Percentiles rank a stretch among this genome's conserved stretches.
Evolutionary conservation across 1,140 invertebrate species (phyloP).

Genomic region (Bombus huntii): DNA sequence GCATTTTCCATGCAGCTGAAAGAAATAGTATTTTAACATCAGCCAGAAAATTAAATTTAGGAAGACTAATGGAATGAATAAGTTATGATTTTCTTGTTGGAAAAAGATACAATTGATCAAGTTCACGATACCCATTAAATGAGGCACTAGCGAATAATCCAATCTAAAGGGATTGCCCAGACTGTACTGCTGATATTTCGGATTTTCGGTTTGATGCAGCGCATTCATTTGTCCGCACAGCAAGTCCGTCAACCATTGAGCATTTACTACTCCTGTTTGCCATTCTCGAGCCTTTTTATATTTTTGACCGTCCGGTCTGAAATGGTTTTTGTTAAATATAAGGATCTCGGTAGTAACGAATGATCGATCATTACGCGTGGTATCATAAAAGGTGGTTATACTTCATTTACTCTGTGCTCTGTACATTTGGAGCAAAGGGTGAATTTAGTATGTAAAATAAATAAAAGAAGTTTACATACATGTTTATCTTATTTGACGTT

Average conservation of each 20-base stretch:
- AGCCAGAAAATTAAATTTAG: background rate
- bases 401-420: background rate
- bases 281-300: slow-evolving; percentile 95
- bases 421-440: background rate
- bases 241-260: slow-evolving; percentile 96
- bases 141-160: slow-evolving; percentile 92
- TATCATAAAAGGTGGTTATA: slow-evolving; percentile 3
- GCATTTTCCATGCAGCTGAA: slow-evolving; percentile 94
- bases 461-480: background rate
- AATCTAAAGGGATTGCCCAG: slow-evolving; percentile 91
- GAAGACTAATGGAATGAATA: background rate
- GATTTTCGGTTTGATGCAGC: slow-evolving; percentile 90
- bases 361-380: background rate
- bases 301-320: slow-evolving; percentile 92
- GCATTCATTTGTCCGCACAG: slow-evolving; percentile 94
- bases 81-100: background rate
- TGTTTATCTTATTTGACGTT: background rate
- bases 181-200: slow-evolving; percentile 94
- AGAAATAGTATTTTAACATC: slow-evolving; percentile 47
- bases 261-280: slow-evolving; percentile 93
- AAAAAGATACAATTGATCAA: background rate
- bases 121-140: slow-evolving; percentile 91
- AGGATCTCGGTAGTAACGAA: background rate
- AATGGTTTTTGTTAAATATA: slow-evolving; percentile 36
- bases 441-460: background rate